Evolutionary conservation across 2,888 invertebrate species (phyloP).

Genomic region (Rutpela maculata): DNA sequence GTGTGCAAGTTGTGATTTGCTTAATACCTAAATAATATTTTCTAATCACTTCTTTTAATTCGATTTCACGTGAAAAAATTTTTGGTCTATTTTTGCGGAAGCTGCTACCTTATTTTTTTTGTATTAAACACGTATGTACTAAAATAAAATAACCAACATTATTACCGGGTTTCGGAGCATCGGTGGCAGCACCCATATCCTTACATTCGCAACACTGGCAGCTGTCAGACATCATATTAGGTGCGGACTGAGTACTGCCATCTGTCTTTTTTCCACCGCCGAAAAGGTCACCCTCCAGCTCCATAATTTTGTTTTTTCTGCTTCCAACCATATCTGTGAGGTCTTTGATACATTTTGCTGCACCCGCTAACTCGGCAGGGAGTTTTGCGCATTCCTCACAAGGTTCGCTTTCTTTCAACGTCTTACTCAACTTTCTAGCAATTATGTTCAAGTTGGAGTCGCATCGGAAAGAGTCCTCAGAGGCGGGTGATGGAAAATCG

Average conservation of each 20-base stretch:
- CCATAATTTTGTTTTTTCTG: conserved; percentile 45
- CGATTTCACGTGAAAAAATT: too few relatives aligned
- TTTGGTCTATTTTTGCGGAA: too few relatives aligned
- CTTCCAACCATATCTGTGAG: conserved; percentile 67
- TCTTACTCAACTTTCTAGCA: conserved; percentile 67
- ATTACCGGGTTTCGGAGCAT: not conserved
- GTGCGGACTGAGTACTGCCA: not conserved
- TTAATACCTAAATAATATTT: too few relatives aligned
- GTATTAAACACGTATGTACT: too few relatives aligned
- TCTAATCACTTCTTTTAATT: too few relatives aligned
- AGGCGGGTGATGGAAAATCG: not conserved
- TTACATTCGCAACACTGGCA: conserved; percentile 15
- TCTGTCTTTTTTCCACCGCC: not conserved
- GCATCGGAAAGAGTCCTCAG: conserved; percentile 46
- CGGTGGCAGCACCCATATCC: not conserved
- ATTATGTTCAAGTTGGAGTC: conserved; percentile 63
- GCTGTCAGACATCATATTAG: not conserved
- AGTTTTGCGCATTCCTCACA: conserved; percentile 62
- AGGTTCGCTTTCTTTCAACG: conserved; percentile 63
- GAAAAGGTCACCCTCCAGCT: not conserved
- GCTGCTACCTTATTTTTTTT: too few relatives aligned
- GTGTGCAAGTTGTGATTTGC: too few relatives aligned
- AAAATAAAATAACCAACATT: not conserved
- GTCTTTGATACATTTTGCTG: conserved; percentile 67
- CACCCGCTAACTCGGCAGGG: conserved; percentile 65